phyloP scores from a whole-genome alignment of 2,797 vertebrate species.

The Neostethus bicornis region DNA sequence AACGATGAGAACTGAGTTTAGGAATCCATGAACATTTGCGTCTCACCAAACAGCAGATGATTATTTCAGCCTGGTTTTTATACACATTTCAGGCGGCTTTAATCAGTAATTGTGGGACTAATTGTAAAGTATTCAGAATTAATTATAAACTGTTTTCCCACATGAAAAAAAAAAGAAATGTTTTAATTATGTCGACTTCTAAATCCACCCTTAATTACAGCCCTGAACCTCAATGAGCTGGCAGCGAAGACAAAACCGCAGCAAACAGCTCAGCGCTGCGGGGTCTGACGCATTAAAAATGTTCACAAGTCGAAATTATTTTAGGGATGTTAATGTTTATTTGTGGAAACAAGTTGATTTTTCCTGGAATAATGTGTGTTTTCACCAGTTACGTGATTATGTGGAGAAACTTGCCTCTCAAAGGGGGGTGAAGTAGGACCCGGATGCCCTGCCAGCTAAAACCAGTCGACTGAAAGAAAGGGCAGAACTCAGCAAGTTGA shows the following conservation, averaged over 20 bases:
- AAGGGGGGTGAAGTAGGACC: too few species aligned
- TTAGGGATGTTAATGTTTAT: too few species aligned
- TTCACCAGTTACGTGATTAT: too few species aligned
- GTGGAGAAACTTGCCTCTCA: too few species aligned
- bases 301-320: conserved; percentile 12
- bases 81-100: conserved; percentile 37
- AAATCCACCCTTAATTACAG: conserved; percentile 52
- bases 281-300: conserved; percentile 17
- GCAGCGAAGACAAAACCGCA: conserved; percentile 38
- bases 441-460: too few species aligned
- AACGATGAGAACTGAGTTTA: too few species aligned
- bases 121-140: conserved; percentile 65
- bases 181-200: conserved; percentile 57
- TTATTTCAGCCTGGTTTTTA: conserved; percentile 14
- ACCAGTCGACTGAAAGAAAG: too few species aligned
- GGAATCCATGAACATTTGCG: too few species aligned
- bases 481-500: too few species aligned
- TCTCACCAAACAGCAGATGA: too few species aligned
- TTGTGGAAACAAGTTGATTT: too few species aligned
- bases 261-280: conserved; percentile 14
- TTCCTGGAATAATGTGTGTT: too few species aligned
- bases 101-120: conserved; percentile 54
- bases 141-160: conserved; percentile 58
- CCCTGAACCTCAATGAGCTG: conserved; percentile 44
- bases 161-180: conserved; percentile 40